phyloP scores from a whole-genome alignment of 2,113 vertebrate species.

The Oncorhynchus mykiss region DNA sequence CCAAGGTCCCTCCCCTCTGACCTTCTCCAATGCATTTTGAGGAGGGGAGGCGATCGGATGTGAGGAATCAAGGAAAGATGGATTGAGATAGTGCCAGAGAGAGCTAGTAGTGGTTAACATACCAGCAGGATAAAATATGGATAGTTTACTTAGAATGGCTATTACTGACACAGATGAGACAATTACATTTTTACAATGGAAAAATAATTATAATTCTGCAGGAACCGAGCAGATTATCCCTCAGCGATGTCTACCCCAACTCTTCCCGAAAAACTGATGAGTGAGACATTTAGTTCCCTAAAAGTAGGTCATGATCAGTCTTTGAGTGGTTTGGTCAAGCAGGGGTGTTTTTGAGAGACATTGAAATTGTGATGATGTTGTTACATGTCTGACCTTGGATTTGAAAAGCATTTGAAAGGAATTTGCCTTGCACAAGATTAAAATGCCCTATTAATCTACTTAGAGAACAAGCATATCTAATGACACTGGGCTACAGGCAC shows the following conservation, averaged over 20 bases:
- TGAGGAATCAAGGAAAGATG: too few relatives aligned
- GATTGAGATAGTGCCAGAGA: too few relatives aligned
- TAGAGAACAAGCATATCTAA: too few relatives aligned
- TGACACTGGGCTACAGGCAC: too few relatives aligned
- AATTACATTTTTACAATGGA: neutral
- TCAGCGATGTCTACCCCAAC: neutral
- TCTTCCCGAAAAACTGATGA: slow-evolving; percentile 12
- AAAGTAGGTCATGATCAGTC: slow-evolving; percentile 60
- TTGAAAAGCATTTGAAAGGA: neutral
- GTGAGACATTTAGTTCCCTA: slow-evolving; percentile 19
- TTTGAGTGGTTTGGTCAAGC: slow-evolving; percentile 37
- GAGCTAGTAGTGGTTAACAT: too few relatives aligned
- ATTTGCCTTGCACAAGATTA: neutral
- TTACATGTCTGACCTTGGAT: slow-evolving; percentile 2
- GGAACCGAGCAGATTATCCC: neutral
- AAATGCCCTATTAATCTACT: too few relatives aligned
- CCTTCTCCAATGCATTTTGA: too few relatives aligned
- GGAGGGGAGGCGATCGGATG: too few relatives aligned
- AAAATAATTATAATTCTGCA: neutral
- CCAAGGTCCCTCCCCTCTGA: too few relatives aligned
- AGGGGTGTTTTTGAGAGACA: slow-evolving; percentile 34
- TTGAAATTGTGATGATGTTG: slow-evolving; percentile 23
- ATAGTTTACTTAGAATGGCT: too few relatives aligned
- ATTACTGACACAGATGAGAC: neutral
- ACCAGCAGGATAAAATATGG: too few relatives aligned